Evolutionary conservation across 1,140 invertebrate genomes (phyloP).

Genomic region (Neotoxoptera formosana): DNA sequence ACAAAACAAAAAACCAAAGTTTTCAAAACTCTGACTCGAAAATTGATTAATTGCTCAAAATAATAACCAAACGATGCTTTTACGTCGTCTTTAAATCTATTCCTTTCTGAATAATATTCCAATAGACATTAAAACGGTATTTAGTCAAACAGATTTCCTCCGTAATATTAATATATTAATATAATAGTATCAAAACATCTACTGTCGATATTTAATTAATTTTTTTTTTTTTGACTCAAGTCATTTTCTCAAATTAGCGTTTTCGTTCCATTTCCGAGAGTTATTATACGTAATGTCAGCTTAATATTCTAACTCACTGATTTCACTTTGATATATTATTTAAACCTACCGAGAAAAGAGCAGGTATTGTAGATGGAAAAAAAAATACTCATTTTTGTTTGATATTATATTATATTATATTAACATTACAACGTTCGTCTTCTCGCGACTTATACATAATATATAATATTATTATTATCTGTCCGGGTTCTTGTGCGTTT

Average conservation of each 20-base stretch:
- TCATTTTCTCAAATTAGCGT: neutral
- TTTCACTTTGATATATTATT: too few relatives aligned
- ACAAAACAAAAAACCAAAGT: neutral
- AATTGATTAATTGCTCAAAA: neutral
- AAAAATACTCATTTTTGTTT: too few relatives aligned
- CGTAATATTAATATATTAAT: neutral
- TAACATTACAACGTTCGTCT: too few relatives aligned
- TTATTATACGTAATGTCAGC: too few relatives aligned
- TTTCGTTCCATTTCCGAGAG: neutral
- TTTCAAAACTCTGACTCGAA: neutral
- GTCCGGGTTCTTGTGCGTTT: neutral
- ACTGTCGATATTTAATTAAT: too few relatives aligned
- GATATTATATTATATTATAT: too few relatives aligned
- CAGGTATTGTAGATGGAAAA: too few relatives aligned
- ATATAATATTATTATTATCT: too few relatives aligned
- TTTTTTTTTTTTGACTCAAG: too few relatives aligned
- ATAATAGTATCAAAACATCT: too few relatives aligned
- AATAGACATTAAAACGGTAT: neutral
- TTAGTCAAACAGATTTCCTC: neutral
- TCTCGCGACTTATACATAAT: too few relatives aligned
- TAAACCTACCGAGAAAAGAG: too few relatives aligned
- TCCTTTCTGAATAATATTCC: neutral
- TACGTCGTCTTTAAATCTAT: neutral
- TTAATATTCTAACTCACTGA: neutral
- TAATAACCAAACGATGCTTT: neutral